Percentiles rank a stretch among this genome's conserved stretches.
Conservation (phyloP, 1,140 invertebrate species). For the Lasaia peninsularis region DNA sequence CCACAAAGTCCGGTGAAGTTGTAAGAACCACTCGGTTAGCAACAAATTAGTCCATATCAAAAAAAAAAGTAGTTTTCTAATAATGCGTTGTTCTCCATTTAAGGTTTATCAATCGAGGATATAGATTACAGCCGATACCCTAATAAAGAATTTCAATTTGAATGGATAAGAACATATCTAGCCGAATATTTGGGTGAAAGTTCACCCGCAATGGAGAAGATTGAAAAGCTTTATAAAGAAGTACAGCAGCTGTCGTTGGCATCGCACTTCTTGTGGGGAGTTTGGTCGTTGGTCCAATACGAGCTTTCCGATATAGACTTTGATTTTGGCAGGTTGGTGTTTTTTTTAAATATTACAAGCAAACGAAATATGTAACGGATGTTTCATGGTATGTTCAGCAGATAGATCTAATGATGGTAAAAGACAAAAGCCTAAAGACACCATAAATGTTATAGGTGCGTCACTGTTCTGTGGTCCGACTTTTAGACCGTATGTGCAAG, state of each 20-base stretch:
- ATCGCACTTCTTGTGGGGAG: slow-evolving; percentile 93
- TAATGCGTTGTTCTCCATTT: slow-evolving; percentile 23
- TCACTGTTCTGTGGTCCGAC: no score
- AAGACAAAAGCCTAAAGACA: no score
- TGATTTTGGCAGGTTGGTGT: slow-evolving; percentile 91
- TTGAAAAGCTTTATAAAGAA: slow-evolving; percentile 85
- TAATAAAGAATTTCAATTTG: slow-evolving; percentile 85
- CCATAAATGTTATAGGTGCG: no score
- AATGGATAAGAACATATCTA: slow-evolving; percentile 90
- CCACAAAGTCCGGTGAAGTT: no score
- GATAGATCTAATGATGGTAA: not conserved
- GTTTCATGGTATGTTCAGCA: no score
- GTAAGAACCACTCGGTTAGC: no score
- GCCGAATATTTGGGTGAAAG: slow-evolving; percentile 78
- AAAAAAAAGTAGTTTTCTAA: not conserved
- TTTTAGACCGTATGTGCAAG: no score
- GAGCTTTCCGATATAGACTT: slow-evolving; percentile 95
- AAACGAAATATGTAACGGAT: not conserved
- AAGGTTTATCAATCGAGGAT: slow-evolving; percentile 82
- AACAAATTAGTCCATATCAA: no score
- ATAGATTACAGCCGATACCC: slow-evolving; percentile 90
- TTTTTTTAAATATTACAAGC: slow-evolving; percentile 12
- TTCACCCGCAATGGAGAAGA: slow-evolving; percentile 77
- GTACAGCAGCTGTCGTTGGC: slow-evolving; percentile 89
- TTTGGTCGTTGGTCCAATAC: slow-evolving; percentile 95